Percentiles rank a stretch among this genome's conserved stretches.
These are phyloP conservation scores for Sebastes oblongus DNA, from an alignment of 2,797 vertebrate species.

Conservation along the genomic window DNA sequence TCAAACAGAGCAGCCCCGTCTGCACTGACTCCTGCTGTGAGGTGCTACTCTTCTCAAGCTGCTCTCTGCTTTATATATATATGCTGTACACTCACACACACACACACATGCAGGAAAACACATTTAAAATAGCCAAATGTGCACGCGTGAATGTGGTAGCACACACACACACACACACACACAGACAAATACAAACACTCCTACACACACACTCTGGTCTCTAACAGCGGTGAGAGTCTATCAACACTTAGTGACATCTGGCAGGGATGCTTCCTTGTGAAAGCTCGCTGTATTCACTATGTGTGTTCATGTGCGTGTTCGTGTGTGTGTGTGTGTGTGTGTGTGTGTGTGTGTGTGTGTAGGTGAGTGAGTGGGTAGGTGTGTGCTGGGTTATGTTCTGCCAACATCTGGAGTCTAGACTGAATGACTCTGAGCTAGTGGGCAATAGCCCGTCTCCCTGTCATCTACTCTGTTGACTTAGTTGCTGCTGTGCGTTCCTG, in stretches of 20 bases:
- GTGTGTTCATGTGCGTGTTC: conserved; percentile 13
- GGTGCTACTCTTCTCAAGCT: conserved; percentile 66
- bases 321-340: not conserved
- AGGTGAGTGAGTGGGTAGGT: not conserved
- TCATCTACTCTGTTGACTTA: conserved; percentile 66
- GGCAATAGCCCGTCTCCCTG: conserved; percentile 59
- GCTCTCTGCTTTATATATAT: conserved; percentile 53
- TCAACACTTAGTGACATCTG: conserved; percentile 87
- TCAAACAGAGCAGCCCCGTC: conserved; percentile 74
- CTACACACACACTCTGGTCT: conserved; percentile 49
- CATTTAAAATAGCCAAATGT: conserved; percentile 25
- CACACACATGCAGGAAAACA: not conserved
- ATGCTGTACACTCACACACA: conserved; percentile 35
- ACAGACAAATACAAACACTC: conserved; percentile 56
- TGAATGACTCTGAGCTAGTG: conserved; percentile 77
- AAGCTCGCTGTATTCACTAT: conserved; percentile 60
- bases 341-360: not conserved
- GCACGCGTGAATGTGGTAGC: not conserved
- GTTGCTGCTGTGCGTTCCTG: conserved; percentile 52
- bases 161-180: conserved; percentile 12
- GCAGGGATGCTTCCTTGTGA: conserved; percentile 77
- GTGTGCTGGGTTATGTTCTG: conserved; percentile 54
- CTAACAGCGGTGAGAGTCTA: conserved; percentile 65
- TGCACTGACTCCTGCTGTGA: conserved; percentile 66
- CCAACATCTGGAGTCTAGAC: conserved; percentile 92